phyloP scores from a whole-genome alignment of 2,113 vertebrate genomes.

The Embiotoca jacksoni region DNA sequence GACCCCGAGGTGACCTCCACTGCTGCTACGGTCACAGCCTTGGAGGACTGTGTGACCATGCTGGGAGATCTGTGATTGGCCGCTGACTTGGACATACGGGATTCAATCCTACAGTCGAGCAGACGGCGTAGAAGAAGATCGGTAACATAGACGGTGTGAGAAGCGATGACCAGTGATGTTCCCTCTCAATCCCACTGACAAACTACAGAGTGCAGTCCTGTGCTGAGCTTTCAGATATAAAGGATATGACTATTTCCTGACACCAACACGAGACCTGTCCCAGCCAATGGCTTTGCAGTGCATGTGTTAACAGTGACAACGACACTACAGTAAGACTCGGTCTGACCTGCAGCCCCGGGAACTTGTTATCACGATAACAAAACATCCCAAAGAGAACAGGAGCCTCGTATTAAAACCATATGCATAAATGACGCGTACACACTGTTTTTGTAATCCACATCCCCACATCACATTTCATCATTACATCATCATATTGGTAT shows the following conservation, averaged over 20 bases:
- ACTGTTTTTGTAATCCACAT: background rate
- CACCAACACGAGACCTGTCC: constrained; percentile 35
- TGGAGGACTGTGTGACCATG: constrained; percentile 94
- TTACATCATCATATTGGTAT: constrained; percentile 7
- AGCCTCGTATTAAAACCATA: background rate
- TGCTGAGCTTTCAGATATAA: constrained; percentile 66
- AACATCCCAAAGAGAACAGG: background rate
- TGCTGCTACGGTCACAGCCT: constrained; percentile 87
- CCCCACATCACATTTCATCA: constrained; percentile 11
- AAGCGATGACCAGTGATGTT: constrained; percentile 15
- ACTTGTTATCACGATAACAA: background rate
- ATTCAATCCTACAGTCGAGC: constrained; percentile 83
- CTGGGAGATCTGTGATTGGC: constrained; percentile 91
- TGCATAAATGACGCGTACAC: background rate
- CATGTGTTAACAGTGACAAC: constrained; percentile 41
- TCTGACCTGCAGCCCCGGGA: background rate
- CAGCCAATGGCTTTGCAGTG: constrained; percentile 47
- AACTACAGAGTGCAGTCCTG: constrained; percentile 1
- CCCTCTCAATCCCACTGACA: constrained; percentile 20
- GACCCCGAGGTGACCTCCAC: constrained; percentile 85
- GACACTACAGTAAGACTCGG: constrained; percentile 33
- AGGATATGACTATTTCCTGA: constrained; percentile 76
- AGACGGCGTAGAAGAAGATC: constrained; percentile 18
- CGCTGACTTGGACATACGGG: constrained; percentile 91
- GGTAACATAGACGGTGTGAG: constrained; percentile 19